phyloP scores from a whole-genome alignment of 2,888 invertebrate genomes.

The Ariolimax columbianus region DNA sequence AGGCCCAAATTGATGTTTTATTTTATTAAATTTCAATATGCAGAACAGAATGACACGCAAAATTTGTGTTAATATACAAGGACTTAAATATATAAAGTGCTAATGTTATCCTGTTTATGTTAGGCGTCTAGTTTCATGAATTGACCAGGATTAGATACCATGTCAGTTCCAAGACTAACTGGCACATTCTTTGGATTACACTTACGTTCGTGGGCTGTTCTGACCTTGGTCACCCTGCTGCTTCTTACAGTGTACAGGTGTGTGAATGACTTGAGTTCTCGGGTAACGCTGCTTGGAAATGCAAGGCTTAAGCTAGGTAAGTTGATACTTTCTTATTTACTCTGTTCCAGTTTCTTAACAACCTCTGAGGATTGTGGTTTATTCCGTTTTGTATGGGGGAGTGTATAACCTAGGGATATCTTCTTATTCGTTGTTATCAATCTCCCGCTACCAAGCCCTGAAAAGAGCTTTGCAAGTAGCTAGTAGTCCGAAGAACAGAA shows the following conservation, averaged over 20 bases:
- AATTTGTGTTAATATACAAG: neutral
- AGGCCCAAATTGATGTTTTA: neutral
- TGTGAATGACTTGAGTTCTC: neutral
- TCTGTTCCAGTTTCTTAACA: too few relatives aligned
- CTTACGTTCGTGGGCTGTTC: constrained; percentile 18
- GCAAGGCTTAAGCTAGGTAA: constrained; percentile 25
- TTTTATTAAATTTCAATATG: too few relatives aligned
- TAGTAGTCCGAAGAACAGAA: too few relatives aligned
- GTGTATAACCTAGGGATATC: too few relatives aligned
- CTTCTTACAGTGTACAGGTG: constrained; percentile 19
- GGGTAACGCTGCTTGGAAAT: constrained; percentile 12
- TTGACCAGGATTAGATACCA: constrained; percentile 21
- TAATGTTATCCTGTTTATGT: neutral
- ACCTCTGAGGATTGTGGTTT: too few relatives aligned
- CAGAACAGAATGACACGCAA: neutral
- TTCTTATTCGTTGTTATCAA: too few relatives aligned
- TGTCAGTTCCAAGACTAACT: constrained; percentile 31
- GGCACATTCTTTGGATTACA: constrained; percentile 42
- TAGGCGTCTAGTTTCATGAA: neutral
- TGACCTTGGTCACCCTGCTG: neutral
- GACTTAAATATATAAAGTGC: neutral
- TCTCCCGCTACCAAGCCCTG: too few relatives aligned
- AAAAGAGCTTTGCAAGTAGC: too few relatives aligned
- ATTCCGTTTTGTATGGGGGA: too few relatives aligned
- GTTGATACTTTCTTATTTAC: neutral